A percentile compares a stretch with the other conserved stretches of the same genome.
Evolutionary conservation across 2,888 invertebrate genomes (phyloP).

Genomic region (Silvanus unidentatus): DNA sequence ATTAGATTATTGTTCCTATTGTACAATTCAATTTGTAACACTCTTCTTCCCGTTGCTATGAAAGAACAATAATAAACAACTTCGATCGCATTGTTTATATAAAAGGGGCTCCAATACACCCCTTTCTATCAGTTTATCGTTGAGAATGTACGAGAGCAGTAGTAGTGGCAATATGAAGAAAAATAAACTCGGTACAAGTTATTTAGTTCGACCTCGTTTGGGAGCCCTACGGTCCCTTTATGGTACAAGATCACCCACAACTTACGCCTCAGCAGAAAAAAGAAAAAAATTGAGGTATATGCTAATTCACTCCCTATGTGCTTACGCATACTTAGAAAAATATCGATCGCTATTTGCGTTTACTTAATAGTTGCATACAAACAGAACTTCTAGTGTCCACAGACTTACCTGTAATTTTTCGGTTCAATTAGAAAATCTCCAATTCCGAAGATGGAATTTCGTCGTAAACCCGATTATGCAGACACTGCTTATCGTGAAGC

Average conservation of each 20-base stretch:
- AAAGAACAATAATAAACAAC: too few relatives aligned
- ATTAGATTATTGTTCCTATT: too few relatives aligned
- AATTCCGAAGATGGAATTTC: conserved; percentile 48
- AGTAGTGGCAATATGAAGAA: conserved; percentile 3
- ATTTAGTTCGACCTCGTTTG: conserved; percentile 38
- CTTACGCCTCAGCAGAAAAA: conserved; percentile 34
- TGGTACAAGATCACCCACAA: conserved; percentile 29
- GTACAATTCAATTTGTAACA: too few relatives aligned
- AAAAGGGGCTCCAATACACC: conserved; percentile 15
- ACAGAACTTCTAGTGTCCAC: too few relatives aligned
- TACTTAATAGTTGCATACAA: conserved; percentile 12
- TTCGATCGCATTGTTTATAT: conserved; percentile 16
- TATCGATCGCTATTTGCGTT: conserved; percentile 2
- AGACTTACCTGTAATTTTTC: too few relatives aligned
- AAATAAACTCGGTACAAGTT: conserved; percentile 30
- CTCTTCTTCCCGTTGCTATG: too few relatives aligned
- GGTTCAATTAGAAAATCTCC: conserved; percentile 34
- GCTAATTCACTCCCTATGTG: conserved; percentile 9
- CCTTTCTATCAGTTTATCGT: too few relatives aligned
- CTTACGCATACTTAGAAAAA: not conserved
- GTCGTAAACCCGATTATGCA: conserved; percentile 68
- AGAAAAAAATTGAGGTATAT: conserved; percentile 42
- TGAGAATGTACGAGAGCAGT: not conserved
- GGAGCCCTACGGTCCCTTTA: conserved; percentile 37
- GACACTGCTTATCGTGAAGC: conserved; percentile 81